Base-by-base conservation (phyloP, 1,140 invertebrate species). In the Drusus annulatus region DNA sequence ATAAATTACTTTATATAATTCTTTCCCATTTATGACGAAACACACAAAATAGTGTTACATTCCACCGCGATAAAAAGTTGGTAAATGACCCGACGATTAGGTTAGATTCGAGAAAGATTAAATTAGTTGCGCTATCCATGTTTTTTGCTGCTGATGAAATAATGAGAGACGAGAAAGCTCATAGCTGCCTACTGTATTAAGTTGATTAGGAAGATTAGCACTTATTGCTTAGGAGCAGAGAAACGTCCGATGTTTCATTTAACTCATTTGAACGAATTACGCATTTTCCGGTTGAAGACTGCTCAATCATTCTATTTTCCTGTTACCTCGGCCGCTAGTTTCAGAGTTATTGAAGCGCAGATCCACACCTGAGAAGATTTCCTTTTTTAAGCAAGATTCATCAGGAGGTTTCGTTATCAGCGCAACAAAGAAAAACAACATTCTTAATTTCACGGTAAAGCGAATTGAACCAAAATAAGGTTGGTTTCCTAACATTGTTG, bases 361-460 rank as follows among this genome's bases (percentile, higher is more conserved):
- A 71, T 52, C 68, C 68, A 25, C 68, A 52, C 68, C 52, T 25
- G 68, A 52, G 21, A 50, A 52, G 68, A 52, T 71, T 71, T 71
- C 52, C 68, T 15, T 52, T 71, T 54, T 16, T 16, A 25, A 52
- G 50, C 25, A n/a, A 71, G 50, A 71, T 52, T 71, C 45, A 71
- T 51, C 68, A 23, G 21, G 51, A 71, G 19, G 68, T 51, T 71
- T 21, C 50, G 68, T 51, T 52, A 71, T 71, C 68, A 13, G 19
- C 19, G 15, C 68, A 71, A 71, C 50, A 71, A 71, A 71, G 68
- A 28, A 51, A 19, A 71, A 71, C 68, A 50, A 71, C 51, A 71
- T 13, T 21, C 68, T n/a, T 52, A 45, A 51, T 71, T 54, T 71
- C 19, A 54, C 50, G 68, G 45, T 71, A 21, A 52, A 71, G 68